These are phyloP conservation scores for Notothenia rossii DNA, from an alignment of 2,113 vertebrate species.

Conservation along the genomic window DNA sequence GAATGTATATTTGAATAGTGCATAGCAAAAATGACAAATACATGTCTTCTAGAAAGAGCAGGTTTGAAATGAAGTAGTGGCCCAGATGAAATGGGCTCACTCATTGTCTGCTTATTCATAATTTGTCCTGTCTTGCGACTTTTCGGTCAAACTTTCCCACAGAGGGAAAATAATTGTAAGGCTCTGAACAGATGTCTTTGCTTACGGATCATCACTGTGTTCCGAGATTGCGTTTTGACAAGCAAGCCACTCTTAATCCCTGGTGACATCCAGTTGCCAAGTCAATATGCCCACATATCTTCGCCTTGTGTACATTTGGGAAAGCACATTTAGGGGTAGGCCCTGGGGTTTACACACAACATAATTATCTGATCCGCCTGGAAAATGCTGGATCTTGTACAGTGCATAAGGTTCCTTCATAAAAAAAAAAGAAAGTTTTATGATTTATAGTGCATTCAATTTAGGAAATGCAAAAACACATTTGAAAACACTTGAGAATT, in stretches of 20 bases:
- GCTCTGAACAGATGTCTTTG: conserved; percentile 20
- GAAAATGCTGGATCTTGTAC: not conserved
- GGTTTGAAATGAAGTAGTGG: not conserved
- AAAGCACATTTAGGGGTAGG: not conserved
- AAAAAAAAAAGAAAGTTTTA: not conserved
- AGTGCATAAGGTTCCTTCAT: not conserved
- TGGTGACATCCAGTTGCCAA: conserved; percentile 30
- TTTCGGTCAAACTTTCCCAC: not conserved
- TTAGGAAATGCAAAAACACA: conserved; percentile 1
- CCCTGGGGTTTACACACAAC: not conserved
- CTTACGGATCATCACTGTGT: conserved; percentile 39
- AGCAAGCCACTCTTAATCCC: conserved; percentile 46
- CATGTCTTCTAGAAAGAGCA: not conserved
- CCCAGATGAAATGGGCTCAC: not conserved
- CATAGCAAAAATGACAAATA: not conserved
- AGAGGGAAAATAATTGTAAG: conserved; percentile 4
- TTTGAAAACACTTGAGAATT: not conserved
- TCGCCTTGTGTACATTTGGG: conserved; percentile 1
- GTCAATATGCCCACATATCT: conserved; percentile 27
- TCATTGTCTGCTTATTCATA: conserved; percentile 23
- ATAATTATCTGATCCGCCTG: conserved; percentile 10
- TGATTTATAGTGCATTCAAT: not conserved
- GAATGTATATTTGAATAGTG: not conserved
- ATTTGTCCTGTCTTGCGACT: conserved; percentile 13
- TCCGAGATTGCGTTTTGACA: conserved; percentile 51